A percentile compares a stretch with the other conserved stretches of the same genome.
Conservation (phyloP, 2,113 vertebrate genomes). For the Microtus montanus region DNA sequence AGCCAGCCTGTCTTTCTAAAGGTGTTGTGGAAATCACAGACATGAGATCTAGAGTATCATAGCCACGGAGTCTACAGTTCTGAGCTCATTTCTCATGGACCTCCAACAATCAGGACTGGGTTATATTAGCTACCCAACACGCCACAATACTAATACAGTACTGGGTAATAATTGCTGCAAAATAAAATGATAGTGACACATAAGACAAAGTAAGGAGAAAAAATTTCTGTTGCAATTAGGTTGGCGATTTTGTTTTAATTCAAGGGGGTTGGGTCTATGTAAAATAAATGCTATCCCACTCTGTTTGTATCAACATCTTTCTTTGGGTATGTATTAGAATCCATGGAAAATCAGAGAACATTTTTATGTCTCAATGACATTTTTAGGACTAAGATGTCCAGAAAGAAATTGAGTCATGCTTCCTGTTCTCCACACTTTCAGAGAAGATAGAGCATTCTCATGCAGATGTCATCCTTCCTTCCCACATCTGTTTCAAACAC, state of each 20-base stretch:
- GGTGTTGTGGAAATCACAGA: not conserved
- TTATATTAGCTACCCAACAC: conserved; percentile 8
- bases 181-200: not conserved
- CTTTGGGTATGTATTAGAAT: conserved; percentile 32
- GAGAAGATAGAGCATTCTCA: not conserved
- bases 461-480: not conserved
- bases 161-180: conserved; percentile 5
- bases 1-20: not conserved
- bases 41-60: not conserved
- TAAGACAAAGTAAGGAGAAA: not conserved
- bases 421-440: not conserved
- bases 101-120: not conserved
- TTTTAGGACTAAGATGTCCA: conserved; percentile 39
- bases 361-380: not conserved
- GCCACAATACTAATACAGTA: not conserved
- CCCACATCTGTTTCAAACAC: not conserved
- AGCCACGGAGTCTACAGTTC: not conserved
- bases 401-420: not conserved
- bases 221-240: conserved; percentile 32
- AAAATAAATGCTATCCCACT: conserved; percentile 39
- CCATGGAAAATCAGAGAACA: conserved; percentile 54
- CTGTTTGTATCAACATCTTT: conserved; percentile 50
- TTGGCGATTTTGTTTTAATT: not conserved
- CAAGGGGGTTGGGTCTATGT: not conserved
- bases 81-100: not conserved